These are phyloP conservation scores for Macrotrachela quadricornifera DNA, from an alignment of 1,140 invertebrate species.

Conservation along the genomic window DNA sequence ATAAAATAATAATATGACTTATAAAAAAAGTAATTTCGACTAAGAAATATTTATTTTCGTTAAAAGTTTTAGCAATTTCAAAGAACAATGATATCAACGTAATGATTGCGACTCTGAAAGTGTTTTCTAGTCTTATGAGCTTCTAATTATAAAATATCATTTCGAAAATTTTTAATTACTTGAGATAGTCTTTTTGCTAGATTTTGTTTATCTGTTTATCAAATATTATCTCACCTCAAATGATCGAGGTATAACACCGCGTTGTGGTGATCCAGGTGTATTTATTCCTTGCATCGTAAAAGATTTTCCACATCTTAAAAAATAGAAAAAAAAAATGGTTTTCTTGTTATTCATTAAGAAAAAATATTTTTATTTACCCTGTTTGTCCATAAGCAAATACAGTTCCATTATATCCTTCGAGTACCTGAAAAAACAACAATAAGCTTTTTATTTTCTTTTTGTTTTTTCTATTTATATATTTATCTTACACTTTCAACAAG, in stretches of 20 bases:
- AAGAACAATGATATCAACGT: too few species aligned
- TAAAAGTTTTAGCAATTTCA: too few species aligned
- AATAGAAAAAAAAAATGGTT: too few species aligned
- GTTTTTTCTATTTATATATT: not conserved
- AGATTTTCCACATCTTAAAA: constrained; percentile 30
- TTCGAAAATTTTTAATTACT: too few species aligned
- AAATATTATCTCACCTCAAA: constrained; percentile 21
- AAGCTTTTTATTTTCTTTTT: constrained; percentile 14
- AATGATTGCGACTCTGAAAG: too few species aligned
- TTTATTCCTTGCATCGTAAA: constrained; percentile 39
- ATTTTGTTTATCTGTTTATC: too few species aligned
- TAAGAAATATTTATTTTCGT: not conserved
- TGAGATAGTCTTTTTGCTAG: too few species aligned
- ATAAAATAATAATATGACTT: constrained; percentile 12
- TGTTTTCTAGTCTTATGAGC: too few species aligned
- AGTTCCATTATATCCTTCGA: constrained; percentile 38
- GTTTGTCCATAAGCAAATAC: constrained; percentile 39
- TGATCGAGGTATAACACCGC: constrained; percentile 55
- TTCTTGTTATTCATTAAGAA: too few species aligned
- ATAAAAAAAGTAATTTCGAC: constrained; percentile 3
- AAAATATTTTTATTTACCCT: constrained; percentile 15
- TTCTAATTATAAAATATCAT: too few species aligned
- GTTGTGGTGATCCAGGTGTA: constrained; percentile 34
- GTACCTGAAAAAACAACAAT: constrained; percentile 37
- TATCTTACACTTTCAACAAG: constrained; percentile 39